Conservation (phyloP, 2,888 invertebrate genomes). For the Melanostoma mellinum region DNA sequence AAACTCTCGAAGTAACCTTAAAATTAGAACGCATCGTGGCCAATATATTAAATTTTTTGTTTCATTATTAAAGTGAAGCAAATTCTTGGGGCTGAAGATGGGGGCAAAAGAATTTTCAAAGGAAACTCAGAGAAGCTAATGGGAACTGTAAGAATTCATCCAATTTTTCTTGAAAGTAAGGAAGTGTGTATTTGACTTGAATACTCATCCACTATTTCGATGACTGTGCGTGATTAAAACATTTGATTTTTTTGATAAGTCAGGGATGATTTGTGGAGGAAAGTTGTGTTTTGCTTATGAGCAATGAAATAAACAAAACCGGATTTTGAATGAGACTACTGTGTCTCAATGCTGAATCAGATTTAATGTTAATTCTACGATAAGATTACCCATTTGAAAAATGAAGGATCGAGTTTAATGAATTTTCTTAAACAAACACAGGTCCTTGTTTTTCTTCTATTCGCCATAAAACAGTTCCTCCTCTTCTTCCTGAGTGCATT, state of each 20-base stretch:
- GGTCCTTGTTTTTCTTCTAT: no score
- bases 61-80: slow-evolving; percentile 8
- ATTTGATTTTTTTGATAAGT: background rate
- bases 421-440: no score
- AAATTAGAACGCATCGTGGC: slow-evolving; percentile 40
- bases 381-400: no score
- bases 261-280: slow-evolving; percentile 3
- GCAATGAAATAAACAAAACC: slow-evolving; percentile 10
- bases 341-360: no score
- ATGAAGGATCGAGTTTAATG: no score
- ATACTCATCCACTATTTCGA: slow-evolving; percentile 3
- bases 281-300: slow-evolving; percentile 17
- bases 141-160: slow-evolving; percentile 24
- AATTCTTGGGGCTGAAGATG: slow-evolving; percentile 19
- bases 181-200: slow-evolving; percentile 16
- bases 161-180: slow-evolving; percentile 5
- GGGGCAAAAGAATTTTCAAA: slow-evolving; percentile 29
- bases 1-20: slow-evolving; percentile 38
- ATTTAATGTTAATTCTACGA: no score
- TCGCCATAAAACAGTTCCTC: no score
- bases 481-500: no score
- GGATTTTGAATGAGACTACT: background rate
- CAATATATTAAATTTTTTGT: slow-evolving; percentile 15
- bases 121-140: slow-evolving; percentile 2
- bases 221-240: slow-evolving; percentile 36